Percentiles rank a stretch among this genome's conserved stretches.
Conservation (phyloP, 1,140 invertebrate genomes). For the Pinna nobilis region DNA sequence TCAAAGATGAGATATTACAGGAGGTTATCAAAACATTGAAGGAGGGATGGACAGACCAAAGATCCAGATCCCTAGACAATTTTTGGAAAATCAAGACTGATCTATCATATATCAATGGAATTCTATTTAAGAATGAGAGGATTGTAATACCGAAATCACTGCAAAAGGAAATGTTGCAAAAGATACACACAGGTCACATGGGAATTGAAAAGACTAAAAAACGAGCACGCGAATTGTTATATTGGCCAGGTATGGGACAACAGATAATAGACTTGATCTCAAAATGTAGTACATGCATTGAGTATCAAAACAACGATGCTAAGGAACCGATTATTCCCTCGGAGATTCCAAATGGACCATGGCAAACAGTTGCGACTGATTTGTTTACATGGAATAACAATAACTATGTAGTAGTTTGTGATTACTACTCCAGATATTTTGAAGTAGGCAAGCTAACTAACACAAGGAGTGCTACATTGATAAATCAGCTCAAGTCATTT, state of each 20-base stretch:
- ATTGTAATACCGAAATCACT: slow-evolving; percentile 40
- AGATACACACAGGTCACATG: slow-evolving; percentile 45
- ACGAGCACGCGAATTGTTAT: slow-evolving; percentile 44
- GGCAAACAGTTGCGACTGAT: slow-evolving; percentile 23
- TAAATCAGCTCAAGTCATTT: background rate
- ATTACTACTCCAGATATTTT: slow-evolving; percentile 10
- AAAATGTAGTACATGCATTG: slow-evolving; percentile 6
- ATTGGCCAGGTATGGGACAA: slow-evolving; percentile 51
- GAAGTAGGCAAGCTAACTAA: background rate
- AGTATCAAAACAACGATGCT: background rate
- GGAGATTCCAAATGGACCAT: slow-evolving; percentile 8
- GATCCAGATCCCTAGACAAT: background rate
- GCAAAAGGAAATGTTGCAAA: slow-evolving; percentile 37
- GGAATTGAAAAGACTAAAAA: slow-evolving; percentile 44
- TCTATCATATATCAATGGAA: background rate
- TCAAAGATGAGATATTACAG: background rate
- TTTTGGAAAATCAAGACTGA: background rate
- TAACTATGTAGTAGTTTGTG: slow-evolving; percentile 8
- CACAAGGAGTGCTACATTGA: background rate
- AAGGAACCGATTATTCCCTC: slow-evolving; percentile 12
- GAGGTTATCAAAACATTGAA: background rate
- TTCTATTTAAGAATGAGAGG: slow-evolving; percentile 30
- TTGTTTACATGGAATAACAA: slow-evolving; percentile 10
- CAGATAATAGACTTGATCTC: slow-evolving; percentile 44
- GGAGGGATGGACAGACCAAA: slow-evolving; percentile 8